Conservation (phyloP, 2,113 vertebrate genomes). For the Passerina amoena region DNA sequence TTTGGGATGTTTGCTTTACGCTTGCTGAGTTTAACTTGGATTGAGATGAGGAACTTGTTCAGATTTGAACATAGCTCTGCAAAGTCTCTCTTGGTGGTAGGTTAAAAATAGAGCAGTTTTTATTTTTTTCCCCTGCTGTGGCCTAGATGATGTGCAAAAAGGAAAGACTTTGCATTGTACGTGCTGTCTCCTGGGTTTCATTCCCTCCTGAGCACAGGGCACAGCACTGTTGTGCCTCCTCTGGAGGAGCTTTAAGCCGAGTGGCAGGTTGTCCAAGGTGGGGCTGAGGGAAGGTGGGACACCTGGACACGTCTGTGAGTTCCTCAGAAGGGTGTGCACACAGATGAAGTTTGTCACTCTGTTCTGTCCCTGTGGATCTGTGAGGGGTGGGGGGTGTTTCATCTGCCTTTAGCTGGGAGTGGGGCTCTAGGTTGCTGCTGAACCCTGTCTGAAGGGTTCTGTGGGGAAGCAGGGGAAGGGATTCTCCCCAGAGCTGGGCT, state of each 20-base stretch:
- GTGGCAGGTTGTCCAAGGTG: neutral
- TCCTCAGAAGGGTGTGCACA: neutral
- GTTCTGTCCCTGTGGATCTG: neutral
- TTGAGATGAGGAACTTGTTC: constrained; percentile 15
- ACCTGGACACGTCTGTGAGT: accelerated
- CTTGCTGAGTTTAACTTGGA: constrained; percentile 46
- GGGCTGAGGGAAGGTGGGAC: neutral
- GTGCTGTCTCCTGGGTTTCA: neutral
- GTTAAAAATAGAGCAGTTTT: constrained; percentile 24
- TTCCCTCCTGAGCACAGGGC: neutral
- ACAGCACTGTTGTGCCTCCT: neutral
- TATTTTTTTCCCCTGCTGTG: neutral
- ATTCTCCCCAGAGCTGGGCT: neutral
- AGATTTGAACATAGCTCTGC: neutral
- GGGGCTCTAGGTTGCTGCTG: accelerated
- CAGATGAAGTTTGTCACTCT: accelerated
- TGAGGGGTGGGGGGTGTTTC: neutral
- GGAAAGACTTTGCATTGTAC: neutral
- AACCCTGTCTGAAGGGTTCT: neutral
- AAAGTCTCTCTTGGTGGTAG: neutral
- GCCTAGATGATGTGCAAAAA: neutral
- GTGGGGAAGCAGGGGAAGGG: neutral
- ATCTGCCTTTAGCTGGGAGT: neutral
- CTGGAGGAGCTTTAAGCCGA: neutral
- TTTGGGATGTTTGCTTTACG: constrained; percentile 13